These are phyloP conservation scores for Melieria crassipennis DNA, from an alignment of 2,888 invertebrate species.

Conservation along the genomic window DNA sequence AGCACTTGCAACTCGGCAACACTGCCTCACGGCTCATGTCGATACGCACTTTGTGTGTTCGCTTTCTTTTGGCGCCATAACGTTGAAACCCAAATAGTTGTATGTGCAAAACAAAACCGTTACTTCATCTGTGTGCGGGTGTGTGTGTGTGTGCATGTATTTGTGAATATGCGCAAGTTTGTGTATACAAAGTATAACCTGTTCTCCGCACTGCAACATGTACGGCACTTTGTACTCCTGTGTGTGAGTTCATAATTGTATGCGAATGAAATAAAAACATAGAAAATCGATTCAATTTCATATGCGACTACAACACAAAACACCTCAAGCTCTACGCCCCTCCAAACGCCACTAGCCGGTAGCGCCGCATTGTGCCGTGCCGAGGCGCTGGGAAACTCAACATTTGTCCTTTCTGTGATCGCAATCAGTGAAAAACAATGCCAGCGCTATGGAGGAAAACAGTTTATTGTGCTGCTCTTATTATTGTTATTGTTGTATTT, in stretches of 20 bases:
- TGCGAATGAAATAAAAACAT: slow-evolving; percentile 28
- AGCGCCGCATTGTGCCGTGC: background rate
- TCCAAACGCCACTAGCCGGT: background rate
- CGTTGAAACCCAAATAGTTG: no score
- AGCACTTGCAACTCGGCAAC: no score
- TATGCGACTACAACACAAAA: slow-evolving; percentile 1
- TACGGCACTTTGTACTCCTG: background rate
- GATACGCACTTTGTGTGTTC: no score
- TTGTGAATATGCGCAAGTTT: background rate
- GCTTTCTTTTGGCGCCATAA: no score
- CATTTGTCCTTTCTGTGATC: slow-evolving; percentile 29
- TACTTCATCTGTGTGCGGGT: background rate
- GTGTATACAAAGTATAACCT: no score
- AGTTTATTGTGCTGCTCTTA: no score
- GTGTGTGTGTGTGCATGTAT: slow-evolving; percentile 13
- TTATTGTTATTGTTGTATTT: no score
- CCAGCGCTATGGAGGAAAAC: background rate
- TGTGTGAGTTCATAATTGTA: background rate
- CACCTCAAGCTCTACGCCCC: slow-evolving; percentile 1
- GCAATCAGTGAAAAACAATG: slow-evolving; percentile 31
- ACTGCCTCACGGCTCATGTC: no score
- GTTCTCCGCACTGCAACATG: background rate
- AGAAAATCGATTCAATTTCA: slow-evolving; percentile 32
- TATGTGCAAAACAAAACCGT: no score
- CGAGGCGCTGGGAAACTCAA: slow-evolving; percentile 25